Conservation (phyloP, 2,888 invertebrate genomes). For the Ashinkailepas kermadecensis region DNA sequence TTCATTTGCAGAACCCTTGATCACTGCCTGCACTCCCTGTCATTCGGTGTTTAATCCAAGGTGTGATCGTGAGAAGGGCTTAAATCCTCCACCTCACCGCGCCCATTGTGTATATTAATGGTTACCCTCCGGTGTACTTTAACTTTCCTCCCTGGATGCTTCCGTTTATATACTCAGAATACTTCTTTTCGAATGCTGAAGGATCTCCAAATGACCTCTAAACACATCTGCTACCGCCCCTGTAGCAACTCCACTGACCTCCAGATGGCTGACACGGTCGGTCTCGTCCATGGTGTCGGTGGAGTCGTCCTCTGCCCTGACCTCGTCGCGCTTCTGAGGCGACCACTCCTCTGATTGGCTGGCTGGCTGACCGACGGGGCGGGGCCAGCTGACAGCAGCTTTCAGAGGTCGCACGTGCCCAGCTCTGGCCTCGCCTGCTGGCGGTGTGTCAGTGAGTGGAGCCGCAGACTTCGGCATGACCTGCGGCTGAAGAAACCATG, state of each 20-base stretch:
- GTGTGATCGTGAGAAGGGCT: too few species aligned
- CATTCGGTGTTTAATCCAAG: too few species aligned
- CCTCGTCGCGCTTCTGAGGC: neutral
- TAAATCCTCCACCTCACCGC: too few species aligned
- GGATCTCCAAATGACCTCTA: too few species aligned
- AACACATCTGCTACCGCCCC: too few species aligned
- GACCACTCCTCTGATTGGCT: neutral
- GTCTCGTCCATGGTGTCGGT: conserved; percentile 7
- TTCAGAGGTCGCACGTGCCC: neutral
- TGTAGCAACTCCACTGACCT: neutral
- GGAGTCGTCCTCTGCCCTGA: neutral
- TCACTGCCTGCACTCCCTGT: too few species aligned
- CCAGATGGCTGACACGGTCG: neutral
- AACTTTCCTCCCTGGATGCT: too few species aligned
- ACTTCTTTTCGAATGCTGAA: too few species aligned
- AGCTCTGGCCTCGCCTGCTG: neutral
- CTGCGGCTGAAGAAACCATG: neutral
- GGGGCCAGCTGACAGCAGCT: neutral
- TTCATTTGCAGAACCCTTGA: too few species aligned
- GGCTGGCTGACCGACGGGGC: neutral
- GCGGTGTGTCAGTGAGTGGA: neutral
- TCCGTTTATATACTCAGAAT: too few species aligned
- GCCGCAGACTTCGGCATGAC: neutral
- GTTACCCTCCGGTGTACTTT: too few species aligned
- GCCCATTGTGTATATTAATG: too few species aligned